Evolutionary conservation across 2,888 invertebrate species (phyloP).

Genomic region (Zaprionus lineosus): DNA sequence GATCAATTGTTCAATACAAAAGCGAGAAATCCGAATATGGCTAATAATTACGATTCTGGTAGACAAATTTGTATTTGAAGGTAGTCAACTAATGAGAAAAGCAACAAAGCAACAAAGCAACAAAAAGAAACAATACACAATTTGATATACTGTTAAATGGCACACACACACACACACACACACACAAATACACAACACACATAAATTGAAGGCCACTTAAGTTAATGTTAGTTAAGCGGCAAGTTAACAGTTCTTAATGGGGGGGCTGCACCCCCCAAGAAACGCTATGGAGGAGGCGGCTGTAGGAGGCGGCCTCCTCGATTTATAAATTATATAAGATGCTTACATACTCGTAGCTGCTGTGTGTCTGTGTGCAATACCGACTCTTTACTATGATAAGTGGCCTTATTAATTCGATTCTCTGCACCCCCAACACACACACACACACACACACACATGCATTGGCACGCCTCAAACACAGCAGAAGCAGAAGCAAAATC

Average conservation of each 20-base stretch:
- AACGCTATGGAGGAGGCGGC: too few species aligned
- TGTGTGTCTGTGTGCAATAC: conserved; percentile 42
- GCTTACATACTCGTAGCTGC: conserved; percentile 30
- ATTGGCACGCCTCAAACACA: conserved; percentile 1
- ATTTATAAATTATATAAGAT: conserved; percentile 1
- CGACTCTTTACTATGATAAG: conserved; percentile 66
- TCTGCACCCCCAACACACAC: conserved; percentile 36
- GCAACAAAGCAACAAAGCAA: too few species aligned
- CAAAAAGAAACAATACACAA: conserved; percentile 11
- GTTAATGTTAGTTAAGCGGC: conserved; percentile 32
- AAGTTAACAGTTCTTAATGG: conserved; percentile 15
- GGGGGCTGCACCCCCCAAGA: too few species aligned
- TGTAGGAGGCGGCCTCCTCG: too few species aligned
- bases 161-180: conserved; percentile 15
- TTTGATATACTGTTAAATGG: conserved; percentile 7
- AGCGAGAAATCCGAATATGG: conserved; percentile 3
- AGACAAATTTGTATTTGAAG: conserved; percentile 35
- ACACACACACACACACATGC: conserved; percentile 4
- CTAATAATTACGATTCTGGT: conserved; percentile 16
- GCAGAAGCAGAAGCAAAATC: too few species aligned
- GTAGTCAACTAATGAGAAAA: conserved; percentile 14
- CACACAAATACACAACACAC: not conserved
- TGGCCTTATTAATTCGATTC: conserved; percentile 62
- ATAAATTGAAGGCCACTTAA: conserved; percentile 51
- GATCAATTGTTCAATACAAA: conserved; percentile 20